Conservation (phyloP, 2,888 invertebrate species). For the Orthosia gothica region DNA sequence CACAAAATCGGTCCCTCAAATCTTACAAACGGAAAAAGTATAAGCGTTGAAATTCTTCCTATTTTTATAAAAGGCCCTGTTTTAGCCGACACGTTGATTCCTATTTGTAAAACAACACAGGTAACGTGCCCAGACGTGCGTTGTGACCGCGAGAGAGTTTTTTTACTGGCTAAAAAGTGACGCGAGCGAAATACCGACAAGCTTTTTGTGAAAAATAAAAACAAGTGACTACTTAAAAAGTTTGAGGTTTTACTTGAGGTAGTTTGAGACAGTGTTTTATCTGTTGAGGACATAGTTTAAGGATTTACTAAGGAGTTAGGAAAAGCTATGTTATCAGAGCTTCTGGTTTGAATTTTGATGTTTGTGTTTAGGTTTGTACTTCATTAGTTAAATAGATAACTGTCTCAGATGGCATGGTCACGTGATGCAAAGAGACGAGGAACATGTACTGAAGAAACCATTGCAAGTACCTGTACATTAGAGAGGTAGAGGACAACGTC, state of each 20-base stretch:
- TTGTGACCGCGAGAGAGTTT: constrained; percentile 39
- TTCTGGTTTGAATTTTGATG: neutral
- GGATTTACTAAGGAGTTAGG: neutral
- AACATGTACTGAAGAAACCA: too few relatives aligned
- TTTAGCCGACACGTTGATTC: constrained; percentile 41
- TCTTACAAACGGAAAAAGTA: constrained; percentile 7
- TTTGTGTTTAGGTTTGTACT: neutral
- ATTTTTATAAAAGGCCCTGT: constrained; percentile 12
- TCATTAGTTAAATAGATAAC: neutral
- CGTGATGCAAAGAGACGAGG: too few relatives aligned
- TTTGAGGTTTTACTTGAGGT: constrained; percentile 16
- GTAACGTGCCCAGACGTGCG: constrained; percentile 58
- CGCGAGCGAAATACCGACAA: constrained; percentile 20
- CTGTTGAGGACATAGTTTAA: neutral
- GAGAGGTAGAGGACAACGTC: too few relatives aligned
- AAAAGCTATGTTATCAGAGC: neutral
- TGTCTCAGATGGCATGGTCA: too few relatives aligned
- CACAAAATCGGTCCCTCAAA: constrained; percentile 2
- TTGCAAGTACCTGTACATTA: too few relatives aligned
- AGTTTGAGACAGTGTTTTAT: constrained; percentile 12
- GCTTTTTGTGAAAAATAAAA: constrained; percentile 18
- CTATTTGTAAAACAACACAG: constrained; percentile 56
- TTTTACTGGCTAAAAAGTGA: constrained; percentile 41
- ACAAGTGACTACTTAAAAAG: constrained; percentile 22
- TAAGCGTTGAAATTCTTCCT: constrained; percentile 3